These are phyloP conservation scores for Caenorhabditis remanei DNA, from an alignment of 1,140 invertebrate species.

Conservation along the genomic window DNA sequence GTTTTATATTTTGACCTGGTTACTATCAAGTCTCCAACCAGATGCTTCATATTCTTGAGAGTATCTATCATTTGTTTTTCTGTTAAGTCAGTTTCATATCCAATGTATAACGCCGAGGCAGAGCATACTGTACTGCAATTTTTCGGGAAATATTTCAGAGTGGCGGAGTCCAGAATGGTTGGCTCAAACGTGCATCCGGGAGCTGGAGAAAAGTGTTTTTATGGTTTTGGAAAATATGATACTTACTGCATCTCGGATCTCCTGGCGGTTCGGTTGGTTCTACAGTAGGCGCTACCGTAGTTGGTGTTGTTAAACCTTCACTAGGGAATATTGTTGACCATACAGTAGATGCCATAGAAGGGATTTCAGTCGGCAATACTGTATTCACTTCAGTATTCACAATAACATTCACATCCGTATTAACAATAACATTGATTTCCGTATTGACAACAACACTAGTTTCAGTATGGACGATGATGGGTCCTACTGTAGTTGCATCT, in stretches of 20 bases:
- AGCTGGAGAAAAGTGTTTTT: background rate
- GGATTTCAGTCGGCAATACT: too few relatives aligned
- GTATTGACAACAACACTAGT: too few relatives aligned
- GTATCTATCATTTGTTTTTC: constrained; percentile 1
- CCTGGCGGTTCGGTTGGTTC: background rate
- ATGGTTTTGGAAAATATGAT: background rate
- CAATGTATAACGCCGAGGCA: background rate
- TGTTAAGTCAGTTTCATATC: background rate
- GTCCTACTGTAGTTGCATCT: too few relatives aligned
- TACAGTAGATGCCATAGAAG: too few relatives aligned
- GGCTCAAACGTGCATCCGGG: background rate
- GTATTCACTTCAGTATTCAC: too few relatives aligned
- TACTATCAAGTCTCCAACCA: background rate
- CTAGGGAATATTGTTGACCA: too few relatives aligned
- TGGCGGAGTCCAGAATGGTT: background rate
- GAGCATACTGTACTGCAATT: background rate
- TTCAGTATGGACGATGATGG: too few relatives aligned
- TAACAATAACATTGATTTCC: too few relatives aligned
- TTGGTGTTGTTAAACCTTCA: too few relatives aligned
- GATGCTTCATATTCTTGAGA: constrained; percentile 19
- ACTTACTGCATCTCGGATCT: constrained; percentile 14
- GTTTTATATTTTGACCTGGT: background rate
- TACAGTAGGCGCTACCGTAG: too few relatives aligned
- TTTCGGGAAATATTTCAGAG: background rate
- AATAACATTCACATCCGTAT: too few relatives aligned